Evolutionary conservation across 2,888 invertebrate species (phyloP).

Genomic region (Leuctra nigra): DNA sequence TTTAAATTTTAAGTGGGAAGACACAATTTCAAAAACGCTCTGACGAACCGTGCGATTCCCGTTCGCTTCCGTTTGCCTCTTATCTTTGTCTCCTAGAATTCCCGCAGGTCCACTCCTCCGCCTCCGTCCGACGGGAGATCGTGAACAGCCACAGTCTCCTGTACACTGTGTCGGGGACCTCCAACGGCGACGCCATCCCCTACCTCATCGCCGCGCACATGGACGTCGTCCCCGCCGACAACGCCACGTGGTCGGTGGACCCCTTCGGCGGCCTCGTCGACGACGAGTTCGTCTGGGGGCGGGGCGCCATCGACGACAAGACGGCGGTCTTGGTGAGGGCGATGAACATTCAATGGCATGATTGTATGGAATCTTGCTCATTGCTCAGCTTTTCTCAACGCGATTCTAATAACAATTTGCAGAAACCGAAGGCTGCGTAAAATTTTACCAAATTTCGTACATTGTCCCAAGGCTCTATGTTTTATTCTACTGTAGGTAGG

Average conservation of each 20-base stretch:
- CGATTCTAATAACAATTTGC: too few relatives aligned
- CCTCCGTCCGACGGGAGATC: conserved; percentile 33
- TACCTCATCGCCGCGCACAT: conserved; percentile 44
- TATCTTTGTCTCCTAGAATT: conserved; percentile 33
- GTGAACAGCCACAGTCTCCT: conserved; percentile 41
- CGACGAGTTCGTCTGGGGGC: conserved; percentile 40
- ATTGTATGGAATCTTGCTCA: too few relatives aligned
- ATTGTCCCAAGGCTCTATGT: too few relatives aligned
- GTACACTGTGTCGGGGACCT: conserved; percentile 39
- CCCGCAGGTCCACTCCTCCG: conserved; percentile 34
- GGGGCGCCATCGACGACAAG: conserved; percentile 47
- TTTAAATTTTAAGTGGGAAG: too few relatives aligned
- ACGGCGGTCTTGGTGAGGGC: conserved; percentile 41
- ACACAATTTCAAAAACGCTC: too few relatives aligned
- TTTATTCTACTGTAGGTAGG: too few relatives aligned
- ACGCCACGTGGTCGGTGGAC: conserved; percentile 35
- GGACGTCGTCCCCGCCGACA: conserved; percentile 44
- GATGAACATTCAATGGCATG: too few relatives aligned
- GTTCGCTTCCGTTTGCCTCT: background rate
- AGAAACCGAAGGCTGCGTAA: too few relatives aligned
- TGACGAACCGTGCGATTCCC: too few relatives aligned
- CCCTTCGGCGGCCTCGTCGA: conserved; percentile 42
- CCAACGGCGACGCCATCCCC: conserved; percentile 35
- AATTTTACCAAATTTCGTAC: too few relatives aligned
- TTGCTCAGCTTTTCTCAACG: too few relatives aligned